phyloP scores from a whole-genome alignment of 2,113 vertebrate genomes.

The Sus scrofa region T2T-Sscrofa CM000812.6:31786501-31787000 shows the following conservation, averaged over 20 bases:
- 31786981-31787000: not conserved
- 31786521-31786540: not conserved
- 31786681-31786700: too few species aligned
- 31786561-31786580: not conserved
- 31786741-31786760: too few species aligned
- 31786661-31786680: too few species aligned
- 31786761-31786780: too few species aligned
- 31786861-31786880: accelerated
- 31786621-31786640: too few species aligned
- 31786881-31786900: not conserved
- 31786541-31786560: not conserved
- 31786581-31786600: not conserved
- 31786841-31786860: not conserved
- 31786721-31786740: too few species aligned
- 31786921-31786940: not conserved
- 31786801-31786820: too few species aligned
- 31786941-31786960: not conserved
- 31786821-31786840: accelerated
- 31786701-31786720: too few species aligned
- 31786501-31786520: not conserved
- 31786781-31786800: too few species aligned
- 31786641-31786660: too few species aligned
- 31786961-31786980: not conserved
- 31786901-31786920: not conserved
- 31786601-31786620: too few species aligned